Evolutionary conservation across 2,113 vertebrate species (phyloP).

Genomic region (Camelus dromedarius): DNA sequence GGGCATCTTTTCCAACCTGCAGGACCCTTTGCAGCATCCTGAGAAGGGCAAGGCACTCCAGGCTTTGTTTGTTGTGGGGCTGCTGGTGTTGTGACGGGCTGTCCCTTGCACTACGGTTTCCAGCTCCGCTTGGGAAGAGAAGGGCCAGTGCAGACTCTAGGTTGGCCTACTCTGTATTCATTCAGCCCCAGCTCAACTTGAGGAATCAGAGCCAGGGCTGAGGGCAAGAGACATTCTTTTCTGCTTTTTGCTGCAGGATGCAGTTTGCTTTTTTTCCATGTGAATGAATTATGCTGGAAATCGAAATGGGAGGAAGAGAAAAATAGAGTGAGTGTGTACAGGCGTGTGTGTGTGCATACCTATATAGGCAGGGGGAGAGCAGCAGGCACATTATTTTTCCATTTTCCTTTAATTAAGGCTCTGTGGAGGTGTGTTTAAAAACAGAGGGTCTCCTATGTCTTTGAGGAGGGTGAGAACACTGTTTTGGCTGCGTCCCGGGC

Average conservation of each 20-base stretch:
- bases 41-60: background rate
- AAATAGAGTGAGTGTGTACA: slow-evolving; percentile 75
- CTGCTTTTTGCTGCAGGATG: slow-evolving; percentile 77
- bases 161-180: background rate
- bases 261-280: slow-evolving; percentile 81
- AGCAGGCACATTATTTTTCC: slow-evolving; percentile 87
- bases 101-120: slow-evolving; percentile 7
- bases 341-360: slow-evolving; percentile 52
- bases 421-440: slow-evolving; percentile 91
- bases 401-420: slow-evolving; percentile 91
- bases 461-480: slow-evolving; percentile 91
- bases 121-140: slow-evolving; percentile 55
- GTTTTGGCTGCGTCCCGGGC: slow-evolving; percentile 89
- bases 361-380: slow-evolving; percentile 70
- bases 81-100: background rate
- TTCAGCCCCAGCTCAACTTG: slow-evolving; percentile 71
- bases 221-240: slow-evolving; percentile 86
- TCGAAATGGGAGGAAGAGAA: slow-evolving; percentile 84
- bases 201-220: slow-evolving; percentile 81
- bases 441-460: slow-evolving; percentile 92
- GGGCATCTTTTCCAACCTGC: slow-evolving; percentile 47
- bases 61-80: background rate
- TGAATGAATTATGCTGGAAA: slow-evolving; percentile 85
- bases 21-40: background rate
- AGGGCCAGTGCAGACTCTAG: slow-evolving; percentile 48